Evolutionary conservation across 1,140 invertebrate species (phyloP).

Genomic region (Hydropsyche tenuis): DNA sequence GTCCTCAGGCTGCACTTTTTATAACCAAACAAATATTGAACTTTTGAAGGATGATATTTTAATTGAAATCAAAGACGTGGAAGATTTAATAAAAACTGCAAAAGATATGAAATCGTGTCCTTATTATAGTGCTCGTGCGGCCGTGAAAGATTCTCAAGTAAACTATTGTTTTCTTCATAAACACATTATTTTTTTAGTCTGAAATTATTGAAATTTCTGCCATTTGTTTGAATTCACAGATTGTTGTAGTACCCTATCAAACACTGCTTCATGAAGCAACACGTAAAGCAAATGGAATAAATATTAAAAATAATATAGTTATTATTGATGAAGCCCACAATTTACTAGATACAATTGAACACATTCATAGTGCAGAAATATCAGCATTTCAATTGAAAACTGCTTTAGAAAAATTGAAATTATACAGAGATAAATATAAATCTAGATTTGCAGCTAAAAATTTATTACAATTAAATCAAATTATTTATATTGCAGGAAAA

Average conservation of each 20-base stretch:
- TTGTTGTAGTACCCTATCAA: constrained; percentile 86
- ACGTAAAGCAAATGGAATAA: constrained; percentile 82
- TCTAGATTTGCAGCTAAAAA: constrained; percentile 81
- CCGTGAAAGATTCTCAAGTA: constrained; percentile 81
- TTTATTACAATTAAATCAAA: constrained; percentile 83
- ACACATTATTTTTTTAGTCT: neutral
- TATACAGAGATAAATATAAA: constrained; percentile 83
- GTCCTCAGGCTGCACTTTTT: constrained; percentile 71
- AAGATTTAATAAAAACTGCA: constrained; percentile 79
- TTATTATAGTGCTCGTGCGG: constrained; percentile 86
- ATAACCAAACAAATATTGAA: constrained; percentile 70
- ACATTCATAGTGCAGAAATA: constrained; percentile 82
- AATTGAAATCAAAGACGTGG: constrained; percentile 83
- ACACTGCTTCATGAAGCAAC: constrained; percentile 87
- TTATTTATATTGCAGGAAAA: constrained; percentile 81
- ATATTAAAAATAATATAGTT: constrained; percentile 83
- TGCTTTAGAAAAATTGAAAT: constrained; percentile 74
- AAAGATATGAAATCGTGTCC: constrained; percentile 81
- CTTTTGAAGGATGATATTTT: constrained; percentile 71
- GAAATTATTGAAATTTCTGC: too few relatives aligned
- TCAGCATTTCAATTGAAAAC: constrained; percentile 70
- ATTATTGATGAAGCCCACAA: constrained; percentile 99
- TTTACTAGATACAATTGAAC: constrained; percentile 87
- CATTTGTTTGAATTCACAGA: constrained; percentile 52
- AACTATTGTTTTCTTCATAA: neutral